Percentiles rank a stretch among this genome's conserved stretches.
Evolutionary conservation across 1,140 invertebrate species (phyloP).

Genomic region (Eufriesea mexicana): DNA sequence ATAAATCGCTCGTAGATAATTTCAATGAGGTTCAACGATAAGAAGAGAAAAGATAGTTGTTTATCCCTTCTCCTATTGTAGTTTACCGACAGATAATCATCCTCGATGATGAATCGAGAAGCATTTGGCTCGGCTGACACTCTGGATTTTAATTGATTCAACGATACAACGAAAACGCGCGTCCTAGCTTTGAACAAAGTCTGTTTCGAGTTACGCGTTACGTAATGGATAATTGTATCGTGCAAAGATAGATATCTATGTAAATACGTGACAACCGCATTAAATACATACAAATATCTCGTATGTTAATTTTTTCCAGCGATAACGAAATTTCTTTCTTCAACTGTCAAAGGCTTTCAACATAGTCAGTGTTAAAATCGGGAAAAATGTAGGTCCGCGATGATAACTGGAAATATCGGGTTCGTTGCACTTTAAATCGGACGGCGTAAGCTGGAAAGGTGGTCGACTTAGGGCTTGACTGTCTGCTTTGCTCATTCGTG

Average conservation of each 20-base stretch:
- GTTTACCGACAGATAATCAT: background rate
- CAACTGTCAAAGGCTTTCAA: background rate
- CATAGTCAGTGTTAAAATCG: no score
- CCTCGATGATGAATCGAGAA: background rate
- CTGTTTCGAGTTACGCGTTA: background rate
- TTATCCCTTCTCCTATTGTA: background rate
- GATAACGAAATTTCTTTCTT: background rate
- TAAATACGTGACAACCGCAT: background rate
- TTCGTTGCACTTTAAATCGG: slow-evolving; percentile 66
- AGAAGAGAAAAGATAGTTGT: background rate
- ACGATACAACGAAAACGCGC: no score
- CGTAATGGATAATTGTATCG: background rate
- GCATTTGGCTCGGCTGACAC: background rate
- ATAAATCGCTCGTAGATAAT: background rate
- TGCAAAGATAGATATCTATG: background rate
- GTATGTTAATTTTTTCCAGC: background rate
- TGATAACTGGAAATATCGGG: slow-evolving; percentile 5
- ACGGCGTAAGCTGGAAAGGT: slow-evolving; percentile 46
- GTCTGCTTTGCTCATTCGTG: slow-evolving; percentile 16
- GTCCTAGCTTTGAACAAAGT: background rate
- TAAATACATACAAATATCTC: background rate
- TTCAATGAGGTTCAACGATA: background rate
- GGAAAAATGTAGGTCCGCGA: no score
- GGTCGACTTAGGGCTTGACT: slow-evolving; percentile 21
- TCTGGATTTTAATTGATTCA: background rate